Evolutionary conservation across 2,888 invertebrate genomes (phyloP).

Genomic region (Cosmorhoe ocellata): DNA sequence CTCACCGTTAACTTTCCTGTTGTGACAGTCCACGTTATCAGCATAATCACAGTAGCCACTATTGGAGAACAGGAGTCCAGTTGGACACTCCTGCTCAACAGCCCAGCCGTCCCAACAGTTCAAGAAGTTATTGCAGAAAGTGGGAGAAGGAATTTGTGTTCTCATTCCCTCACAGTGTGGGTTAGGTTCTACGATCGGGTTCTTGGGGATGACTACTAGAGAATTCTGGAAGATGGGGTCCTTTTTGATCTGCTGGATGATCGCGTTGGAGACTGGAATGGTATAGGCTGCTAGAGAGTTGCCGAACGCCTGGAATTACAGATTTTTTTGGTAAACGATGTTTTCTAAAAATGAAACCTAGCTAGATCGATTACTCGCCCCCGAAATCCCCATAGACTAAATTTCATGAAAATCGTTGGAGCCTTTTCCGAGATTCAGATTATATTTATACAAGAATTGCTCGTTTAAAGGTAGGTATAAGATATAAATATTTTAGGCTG

Average conservation of each 20-base stretch:
- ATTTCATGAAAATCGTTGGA: no score
- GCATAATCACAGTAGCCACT: conserved; percentile 85
- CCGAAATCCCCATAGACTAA: no score
- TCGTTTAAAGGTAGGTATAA: no score
- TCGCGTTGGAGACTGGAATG: conserved; percentile 70
- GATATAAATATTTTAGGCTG: no score
- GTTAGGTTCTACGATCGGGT: conserved; percentile 56
- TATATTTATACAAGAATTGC: no score
- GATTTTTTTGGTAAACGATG: no score
- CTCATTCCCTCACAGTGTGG: conserved; percentile 72
- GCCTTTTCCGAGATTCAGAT: no score
- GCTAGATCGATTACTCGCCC: no score
- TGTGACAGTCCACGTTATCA: conserved; percentile 84
- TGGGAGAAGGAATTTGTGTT: conserved; percentile 84
- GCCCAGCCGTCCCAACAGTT: conserved; percentile 88
- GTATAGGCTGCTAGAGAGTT: conserved; percentile 59
- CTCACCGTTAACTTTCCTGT: conserved; percentile 66
- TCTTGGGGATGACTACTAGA: conserved; percentile 51
- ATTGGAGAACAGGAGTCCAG: conserved; percentile 83
- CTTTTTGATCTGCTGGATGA: conserved; percentile 60
- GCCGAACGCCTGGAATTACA: conserved; percentile 41
- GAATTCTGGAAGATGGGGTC: conserved; percentile 68
- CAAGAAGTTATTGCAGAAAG: conserved; percentile 83
- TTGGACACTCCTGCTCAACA: conserved; percentile 85
- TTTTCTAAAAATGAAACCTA: no score